Base-by-base conservation (phyloP, 2,113 vertebrate species). In the Dolichallabes microphthalmus region DNA sequence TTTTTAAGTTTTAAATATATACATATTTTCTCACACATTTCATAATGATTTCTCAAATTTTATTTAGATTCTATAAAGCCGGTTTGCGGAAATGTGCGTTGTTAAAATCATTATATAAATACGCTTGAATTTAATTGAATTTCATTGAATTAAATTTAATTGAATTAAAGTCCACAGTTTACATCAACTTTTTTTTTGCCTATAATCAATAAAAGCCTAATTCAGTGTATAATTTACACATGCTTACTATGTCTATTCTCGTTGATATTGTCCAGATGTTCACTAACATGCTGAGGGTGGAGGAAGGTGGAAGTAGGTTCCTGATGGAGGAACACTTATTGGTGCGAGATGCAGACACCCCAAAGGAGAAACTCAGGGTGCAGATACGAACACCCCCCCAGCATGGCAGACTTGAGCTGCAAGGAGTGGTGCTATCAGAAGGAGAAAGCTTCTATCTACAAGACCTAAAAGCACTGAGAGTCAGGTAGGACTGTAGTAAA, bases 331-430 rank as follows among this genome's bases (percentile, higher is more conserved):
- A 94, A 53, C 93, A 95, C 85, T 87, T 96, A 57, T 81, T 94
- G 89, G 92, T 95, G 66, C 86, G 71, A 22, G 94, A 96, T 85
- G 77, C 80, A 63, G 95, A 96, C 91, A 95, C 90, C 17, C 89
- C 60, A 4, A 88, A 90, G 63, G 92, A 92, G 55, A 79, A 55
- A 1, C 91, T 96, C 83, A 86, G 80, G 85, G 91, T 94, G 83
- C 87, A 89, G 79, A 25, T 94, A 30, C 90, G 90, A 84, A 90
- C 86, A 19, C 39, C 0, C 4, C 87, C 93, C 9, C 86, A 64
- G 2, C 91, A 89, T 1, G 93, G 90, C n/a, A 68, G 91, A 3
- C 83, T 87, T 82, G 92, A 92, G 82, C 88, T 95, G 55, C 84
- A 92, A 73, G 94, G 94, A 0, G 58, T 78, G 6, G 39, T 9